Conservation (phyloP, 2,797 vertebrate species). For the Ispidina picta region DNA sequence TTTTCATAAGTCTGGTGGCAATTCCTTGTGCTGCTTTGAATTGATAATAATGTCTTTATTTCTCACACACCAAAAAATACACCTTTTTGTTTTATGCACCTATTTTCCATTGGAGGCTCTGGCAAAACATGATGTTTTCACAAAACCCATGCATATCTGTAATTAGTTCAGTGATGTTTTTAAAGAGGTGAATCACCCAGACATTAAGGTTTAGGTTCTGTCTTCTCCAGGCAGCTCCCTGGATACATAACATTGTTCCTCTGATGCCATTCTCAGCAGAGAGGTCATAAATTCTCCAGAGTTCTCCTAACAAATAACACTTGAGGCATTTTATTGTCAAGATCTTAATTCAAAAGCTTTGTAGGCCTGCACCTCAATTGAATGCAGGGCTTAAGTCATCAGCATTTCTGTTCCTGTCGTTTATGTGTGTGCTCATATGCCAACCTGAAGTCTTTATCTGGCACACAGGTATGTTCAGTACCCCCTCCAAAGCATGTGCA, state of each 20-base stretch:
- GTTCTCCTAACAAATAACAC: not conserved
- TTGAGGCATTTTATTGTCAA: not conserved
- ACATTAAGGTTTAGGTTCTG: not conserved
- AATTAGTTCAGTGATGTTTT: not conserved
- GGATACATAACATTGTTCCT: not conserved
- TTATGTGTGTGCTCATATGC: not conserved
- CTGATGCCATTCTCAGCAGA: not conserved
- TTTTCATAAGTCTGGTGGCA: not conserved
- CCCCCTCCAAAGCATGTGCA: not conserved
- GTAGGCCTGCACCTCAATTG: not conserved
- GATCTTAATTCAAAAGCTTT: not conserved
- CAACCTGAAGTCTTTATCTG: not conserved
- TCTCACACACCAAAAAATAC: not conserved
- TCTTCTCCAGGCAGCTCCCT: not conserved
- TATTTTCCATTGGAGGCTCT: not conserved
- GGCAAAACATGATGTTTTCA: not conserved
- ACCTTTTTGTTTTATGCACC: not conserved
- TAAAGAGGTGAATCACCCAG: not conserved
- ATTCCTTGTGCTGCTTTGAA: not conserved
- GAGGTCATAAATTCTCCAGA: not conserved
- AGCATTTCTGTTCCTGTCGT: not conserved
- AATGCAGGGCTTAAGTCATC: not conserved
- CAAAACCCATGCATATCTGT: not conserved
- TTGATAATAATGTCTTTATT: not conserved
- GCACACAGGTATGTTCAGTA: not conserved